Evolutionary conservation across 2,888 invertebrate genomes (phyloP).

Genomic region (Harpagoxenus sublaevis): DNA sequence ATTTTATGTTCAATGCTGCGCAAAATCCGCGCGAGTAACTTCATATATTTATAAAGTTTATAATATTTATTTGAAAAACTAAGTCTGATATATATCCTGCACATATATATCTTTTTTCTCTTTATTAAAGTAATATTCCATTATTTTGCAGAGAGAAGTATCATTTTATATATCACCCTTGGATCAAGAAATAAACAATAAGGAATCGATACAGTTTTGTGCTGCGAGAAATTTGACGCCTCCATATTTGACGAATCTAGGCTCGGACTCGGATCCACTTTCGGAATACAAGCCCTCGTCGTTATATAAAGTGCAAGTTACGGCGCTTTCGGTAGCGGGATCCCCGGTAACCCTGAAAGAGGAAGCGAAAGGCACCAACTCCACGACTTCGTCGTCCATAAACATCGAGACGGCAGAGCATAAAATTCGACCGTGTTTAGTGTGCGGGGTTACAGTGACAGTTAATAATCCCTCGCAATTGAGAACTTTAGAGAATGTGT

Average conservation of each 20-base stretch:
- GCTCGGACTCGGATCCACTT: conserved; percentile 79
- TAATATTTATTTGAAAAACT: not conserved
- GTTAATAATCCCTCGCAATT: conserved; percentile 79
- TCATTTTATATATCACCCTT: conserved; percentile 86
- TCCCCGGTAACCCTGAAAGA: conserved; percentile 75
- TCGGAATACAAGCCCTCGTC: conserved; percentile 78
- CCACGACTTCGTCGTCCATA: conserved; percentile 59
- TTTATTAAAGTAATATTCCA: not conserved
- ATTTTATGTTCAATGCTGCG: not conserved
- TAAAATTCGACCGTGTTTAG: conserved; percentile 86
- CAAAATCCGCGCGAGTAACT: not conserved
- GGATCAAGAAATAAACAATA: conserved; percentile 83
- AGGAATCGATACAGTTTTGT: conserved; percentile 82
- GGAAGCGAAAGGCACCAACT: conserved; percentile 70
- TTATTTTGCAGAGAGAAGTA: conserved; percentile 85
- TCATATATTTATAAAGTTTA: not conserved
- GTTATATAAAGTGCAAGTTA: conserved; percentile 84
- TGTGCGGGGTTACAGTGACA: conserved; percentile 87
- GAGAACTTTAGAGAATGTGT: conserved; percentile 83
- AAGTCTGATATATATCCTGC: not conserved
- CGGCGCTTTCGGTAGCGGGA: conserved; percentile 86
- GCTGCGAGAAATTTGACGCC: conserved; percentile 79
- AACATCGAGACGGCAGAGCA: conserved; percentile 70
- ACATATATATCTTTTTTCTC: not conserved
- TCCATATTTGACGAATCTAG: conserved; percentile 79